A percentile compares a stretch with the other conserved stretches of the same genome.
Conservation (phyloP, 2,888 invertebrate species). For the Falcaria lacertinaria region DNA sequence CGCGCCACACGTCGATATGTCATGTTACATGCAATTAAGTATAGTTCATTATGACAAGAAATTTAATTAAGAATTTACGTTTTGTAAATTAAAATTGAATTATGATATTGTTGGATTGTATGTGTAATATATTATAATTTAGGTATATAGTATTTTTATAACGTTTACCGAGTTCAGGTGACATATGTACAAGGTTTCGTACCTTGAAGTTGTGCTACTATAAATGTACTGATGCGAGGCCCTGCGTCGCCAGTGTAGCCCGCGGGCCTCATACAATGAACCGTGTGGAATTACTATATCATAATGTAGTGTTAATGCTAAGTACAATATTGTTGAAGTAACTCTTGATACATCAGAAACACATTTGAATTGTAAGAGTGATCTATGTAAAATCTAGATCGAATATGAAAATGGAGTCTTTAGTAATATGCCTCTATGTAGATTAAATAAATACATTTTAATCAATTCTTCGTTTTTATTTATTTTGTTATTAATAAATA, state of each 20-base stretch:
- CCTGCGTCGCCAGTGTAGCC: slow-evolving; percentile 22
- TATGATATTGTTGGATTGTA: slow-evolving; percentile 72
- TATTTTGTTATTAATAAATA: neutral
- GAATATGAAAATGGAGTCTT: slow-evolving; percentile 54
- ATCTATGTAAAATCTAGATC: slow-evolving; percentile 63
- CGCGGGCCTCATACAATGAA: neutral
- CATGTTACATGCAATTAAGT: slow-evolving; percentile 31
- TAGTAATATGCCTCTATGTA: slow-evolving; percentile 67
- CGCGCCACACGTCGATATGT: slow-evolving; percentile 22
- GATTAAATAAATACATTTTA: slow-evolving; percentile 74
- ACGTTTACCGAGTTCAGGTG: slow-evolving; percentile 47
- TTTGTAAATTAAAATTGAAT: slow-evolving; percentile 68
- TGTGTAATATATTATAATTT: slow-evolving; percentile 69
- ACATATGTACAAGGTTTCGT: slow-evolving; percentile 39
- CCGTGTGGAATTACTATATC: slow-evolving; percentile 35
- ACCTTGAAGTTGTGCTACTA: slow-evolving; percentile 42
- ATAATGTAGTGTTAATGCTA: slow-evolving; percentile 64
- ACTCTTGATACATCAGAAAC: slow-evolving; percentile 55
- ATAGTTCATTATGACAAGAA: slow-evolving; percentile 41
- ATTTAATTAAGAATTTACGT: slow-evolving; percentile 59
- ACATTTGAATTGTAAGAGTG: slow-evolving; percentile 65
- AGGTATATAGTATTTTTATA: slow-evolving; percentile 65
- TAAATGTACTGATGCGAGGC: slow-evolving; percentile 21
- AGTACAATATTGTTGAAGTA: slow-evolving; percentile 75
- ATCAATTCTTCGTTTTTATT: slow-evolving; percentile 44